Evolutionary conservation across 2,797 vertebrate species (phyloP).

Genomic region (Tolypeutes matacus): DNA sequence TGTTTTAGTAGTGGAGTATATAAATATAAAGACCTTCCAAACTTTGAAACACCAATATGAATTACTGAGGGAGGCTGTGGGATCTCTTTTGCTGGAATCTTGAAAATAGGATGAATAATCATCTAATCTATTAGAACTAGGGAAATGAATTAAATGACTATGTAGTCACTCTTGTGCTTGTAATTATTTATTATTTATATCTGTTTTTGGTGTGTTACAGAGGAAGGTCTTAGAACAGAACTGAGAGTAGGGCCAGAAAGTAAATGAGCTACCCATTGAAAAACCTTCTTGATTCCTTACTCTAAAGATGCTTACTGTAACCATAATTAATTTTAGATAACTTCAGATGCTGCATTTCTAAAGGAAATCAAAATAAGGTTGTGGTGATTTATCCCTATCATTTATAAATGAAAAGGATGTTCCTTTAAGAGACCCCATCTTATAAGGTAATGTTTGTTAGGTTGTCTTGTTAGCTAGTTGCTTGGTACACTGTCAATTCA

Average conservation of each 20-base stretch:
- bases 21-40: conserved; percentile 3
- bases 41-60: conserved; percentile 2
- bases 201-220: neutral
- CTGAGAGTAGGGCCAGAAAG: neutral
- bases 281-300: neutral
- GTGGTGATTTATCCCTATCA: neutral
- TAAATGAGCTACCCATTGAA: neutral
- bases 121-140: neutral
- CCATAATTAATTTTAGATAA: neutral
- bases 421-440: neutral
- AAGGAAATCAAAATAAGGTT: neutral
- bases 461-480: conserved; percentile 38
- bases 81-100: conserved; percentile 21
- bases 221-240: neutral
- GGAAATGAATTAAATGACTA: neutral
- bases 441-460: conserved; percentile 42
- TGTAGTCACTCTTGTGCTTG: neutral
- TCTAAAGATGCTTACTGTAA: neutral
- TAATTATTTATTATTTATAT: neutral
- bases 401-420: neutral
- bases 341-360: neutral
- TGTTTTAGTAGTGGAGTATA: conserved; percentile 17
- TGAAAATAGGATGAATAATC: neutral
- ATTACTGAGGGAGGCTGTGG: conserved; percentile 1
- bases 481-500: conserved; percentile 5